Conservation (phyloP, 2,113 vertebrate genomes). For the Propithecus coquereli region DNA sequence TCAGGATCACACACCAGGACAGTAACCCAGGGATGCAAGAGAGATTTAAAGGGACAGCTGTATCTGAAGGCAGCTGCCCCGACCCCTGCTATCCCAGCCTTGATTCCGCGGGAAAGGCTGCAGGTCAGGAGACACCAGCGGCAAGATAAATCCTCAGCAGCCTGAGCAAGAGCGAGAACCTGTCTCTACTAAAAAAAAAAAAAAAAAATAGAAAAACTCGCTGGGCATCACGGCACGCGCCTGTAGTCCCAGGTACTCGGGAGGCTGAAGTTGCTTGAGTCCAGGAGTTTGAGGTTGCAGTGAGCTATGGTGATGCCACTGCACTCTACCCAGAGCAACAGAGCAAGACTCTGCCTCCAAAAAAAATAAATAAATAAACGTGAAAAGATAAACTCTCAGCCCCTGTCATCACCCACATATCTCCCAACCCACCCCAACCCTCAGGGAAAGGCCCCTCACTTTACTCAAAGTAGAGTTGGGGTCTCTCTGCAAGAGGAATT, state of each 20-base stretch:
- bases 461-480: not conserved
- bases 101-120: not conserved
- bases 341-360: no score
- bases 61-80: not conserved
- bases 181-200: no score
- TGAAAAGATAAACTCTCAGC: not conserved
- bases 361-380: no score
- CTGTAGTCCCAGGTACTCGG: no score
- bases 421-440: not conserved
- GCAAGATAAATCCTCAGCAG: not conserved
- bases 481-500: not conserved
- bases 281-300: no score
- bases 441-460: not conserved
- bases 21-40: slow-evolving; percentile 33
- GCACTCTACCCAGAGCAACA: no score
- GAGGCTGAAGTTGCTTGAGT: no score
- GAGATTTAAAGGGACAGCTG: slow-evolving; percentile 70
- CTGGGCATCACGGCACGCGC: no score
- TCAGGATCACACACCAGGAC: slow-evolving; percentile 62
- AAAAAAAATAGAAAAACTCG: no score
- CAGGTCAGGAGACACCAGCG: not conserved
- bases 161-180: no score
- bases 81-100: not conserved
- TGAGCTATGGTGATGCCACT: no score
- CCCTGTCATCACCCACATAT: not conserved